Evolutionary conservation across 2,113 vertebrate species (phyloP), one percentile per base, ranked within the genome.

Genomic region (Sclerurus mexicanus): DNA sequence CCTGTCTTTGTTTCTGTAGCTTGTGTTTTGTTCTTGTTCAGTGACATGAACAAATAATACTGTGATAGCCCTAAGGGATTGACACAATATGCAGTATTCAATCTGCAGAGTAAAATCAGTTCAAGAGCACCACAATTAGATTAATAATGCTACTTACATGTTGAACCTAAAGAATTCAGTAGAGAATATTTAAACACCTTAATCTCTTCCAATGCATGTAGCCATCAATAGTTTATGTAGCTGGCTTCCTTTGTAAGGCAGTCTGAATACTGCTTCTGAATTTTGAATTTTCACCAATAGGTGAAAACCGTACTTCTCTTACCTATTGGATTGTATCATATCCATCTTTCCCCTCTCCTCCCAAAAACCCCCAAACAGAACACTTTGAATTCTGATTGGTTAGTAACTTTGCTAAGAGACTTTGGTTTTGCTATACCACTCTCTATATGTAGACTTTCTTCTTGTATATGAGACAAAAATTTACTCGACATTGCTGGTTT

Each of bases 331-430:
- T 63, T 28, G 16, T 10, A 44, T 39, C 14, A 52, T 66, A 59
- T 6, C 14, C 1, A 12, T 1, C 6, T 14, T 8, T 16, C 2
- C 4, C 2, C 8, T 0, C 8, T 31, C 14, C 12, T 44, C 6
- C 4, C 6, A 25, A 59, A 71, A 55, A 71, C 17, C 22, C 3
- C 7, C 5, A 16, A 39, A 37, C 2, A 27, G 40, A 79, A 11
- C 20, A 46, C 8, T 3, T 64, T 63, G 30, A 64, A 60, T 80
- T 88, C 18, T 74, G 18, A 52, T 33, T 67, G 16, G 7, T 66
- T 56, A 53, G n/a, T 47, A 67, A 5, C 3, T 77, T 68, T 77
- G 6, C 7, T 52, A 81, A 31, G 4, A 64, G 14, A 8, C 15
- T 37, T 40, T 27, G 5, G 0, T 50, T 89, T 67, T 75, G 6